Conservation (phyloP, 2,797 vertebrate species). For the Mus caroli region DNA sequence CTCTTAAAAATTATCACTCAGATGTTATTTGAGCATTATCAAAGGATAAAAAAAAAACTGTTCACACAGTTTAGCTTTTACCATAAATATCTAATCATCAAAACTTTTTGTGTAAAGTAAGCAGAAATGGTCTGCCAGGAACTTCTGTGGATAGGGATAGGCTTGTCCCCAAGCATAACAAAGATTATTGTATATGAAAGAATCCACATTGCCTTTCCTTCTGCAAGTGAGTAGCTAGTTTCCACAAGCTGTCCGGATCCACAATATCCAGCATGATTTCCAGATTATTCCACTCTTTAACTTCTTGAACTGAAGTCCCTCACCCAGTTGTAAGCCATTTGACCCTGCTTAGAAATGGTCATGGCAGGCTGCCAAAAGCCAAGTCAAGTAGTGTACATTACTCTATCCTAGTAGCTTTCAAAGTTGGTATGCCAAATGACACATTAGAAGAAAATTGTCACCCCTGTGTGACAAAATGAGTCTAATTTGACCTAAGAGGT, state of each 20-base stretch:
- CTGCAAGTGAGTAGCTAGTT: not conserved
- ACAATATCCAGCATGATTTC: not conserved
- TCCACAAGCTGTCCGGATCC: not conserved
- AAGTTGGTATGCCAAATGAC: not conserved
- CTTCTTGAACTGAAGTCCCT: not conserved
- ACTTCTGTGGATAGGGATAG: not conserved
- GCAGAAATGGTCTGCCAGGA: not conserved
- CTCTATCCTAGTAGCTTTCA: not conserved
- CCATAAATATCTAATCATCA: constrained; percentile 16
- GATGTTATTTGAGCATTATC: constrained; percentile 26
- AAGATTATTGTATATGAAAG: constrained; percentile 15
- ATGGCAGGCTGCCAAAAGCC: not conserved
- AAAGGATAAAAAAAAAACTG: not conserved
- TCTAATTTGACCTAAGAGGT: constrained; percentile 20
- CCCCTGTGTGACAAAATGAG: not conserved
- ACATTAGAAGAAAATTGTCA: not conserved
- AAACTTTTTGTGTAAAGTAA: constrained; percentile 57
- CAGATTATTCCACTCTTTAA: not conserved
- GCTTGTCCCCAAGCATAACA: not conserved
- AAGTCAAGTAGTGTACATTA: not conserved
- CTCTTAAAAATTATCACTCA: constrained; percentile 30
- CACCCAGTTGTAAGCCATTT: not conserved
- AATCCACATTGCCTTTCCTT: not conserved
- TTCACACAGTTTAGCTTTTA: constrained; percentile 25
- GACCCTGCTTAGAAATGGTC: not conserved